Percentiles rank a stretch among this genome's conserved stretches.
Evolutionary conservation across 37 sponge, comb jelly and placozoan genomes (phyloP).

Genomic region (Axinella damicornis): DNA sequence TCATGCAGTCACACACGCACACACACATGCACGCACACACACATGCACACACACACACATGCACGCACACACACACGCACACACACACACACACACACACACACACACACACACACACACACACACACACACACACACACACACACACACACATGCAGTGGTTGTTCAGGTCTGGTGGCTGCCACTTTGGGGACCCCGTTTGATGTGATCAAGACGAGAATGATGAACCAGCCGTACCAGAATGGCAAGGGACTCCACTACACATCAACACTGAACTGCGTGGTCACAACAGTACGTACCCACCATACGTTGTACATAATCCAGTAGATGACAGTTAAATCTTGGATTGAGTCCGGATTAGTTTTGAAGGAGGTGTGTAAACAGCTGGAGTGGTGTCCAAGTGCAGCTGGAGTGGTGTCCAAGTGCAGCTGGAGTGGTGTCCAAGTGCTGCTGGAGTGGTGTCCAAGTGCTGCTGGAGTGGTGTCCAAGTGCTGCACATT

Average conservation of each 20-base stretch:
- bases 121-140: constrained; percentile 5
- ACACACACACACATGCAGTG: constrained; percentile 35
- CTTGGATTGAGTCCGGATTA: too few species aligned
- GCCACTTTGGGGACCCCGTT: constrained; percentile 79
- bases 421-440: too few species aligned
- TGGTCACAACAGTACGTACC: constrained; percentile 69
- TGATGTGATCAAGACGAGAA: constrained; percentile 90
- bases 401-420: too few species aligned
- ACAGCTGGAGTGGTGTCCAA: too few species aligned
- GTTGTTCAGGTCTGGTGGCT: constrained; percentile 73
- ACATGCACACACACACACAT: neutral
- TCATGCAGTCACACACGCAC: neutral
- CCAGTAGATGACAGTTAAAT: too few species aligned
- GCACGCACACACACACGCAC: neutral
- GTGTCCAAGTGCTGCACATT: too few species aligned
- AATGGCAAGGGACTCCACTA: constrained; percentile 51
- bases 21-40: constrained; percentile 7
- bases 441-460: too few species aligned
- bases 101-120: neutral
- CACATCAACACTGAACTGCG: constrained; percentile 72
- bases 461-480: too few species aligned
- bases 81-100: neutral
- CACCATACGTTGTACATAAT: too few species aligned
- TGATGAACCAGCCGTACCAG: constrained; percentile 89
- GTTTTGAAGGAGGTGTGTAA: too few species aligned